Percentiles rank a stretch among this genome's conserved stretches.
These are phyloP conservation scores for Galeruca laticollis DNA, from an alignment of 2,888 invertebrate species.

Conservation along the genomic window DNA sequence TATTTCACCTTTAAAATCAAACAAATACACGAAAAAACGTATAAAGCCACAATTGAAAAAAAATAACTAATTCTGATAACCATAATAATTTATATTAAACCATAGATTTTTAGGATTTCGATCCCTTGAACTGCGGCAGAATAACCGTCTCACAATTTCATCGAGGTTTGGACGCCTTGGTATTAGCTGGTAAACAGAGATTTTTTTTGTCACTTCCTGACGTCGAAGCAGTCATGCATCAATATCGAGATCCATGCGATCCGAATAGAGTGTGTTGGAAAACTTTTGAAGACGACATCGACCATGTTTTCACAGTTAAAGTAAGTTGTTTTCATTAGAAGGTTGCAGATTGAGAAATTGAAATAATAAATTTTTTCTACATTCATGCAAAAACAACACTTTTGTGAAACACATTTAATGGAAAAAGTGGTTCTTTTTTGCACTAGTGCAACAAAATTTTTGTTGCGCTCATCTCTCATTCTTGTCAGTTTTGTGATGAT, in stretches of 20 bases:
- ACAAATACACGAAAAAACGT: too few species aligned
- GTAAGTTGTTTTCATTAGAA: slow-evolving; percentile 46
- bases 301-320: slow-evolving; percentile 71
- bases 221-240: slow-evolving; percentile 72
- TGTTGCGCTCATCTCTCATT: too few species aligned
- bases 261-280: slow-evolving; percentile 78
- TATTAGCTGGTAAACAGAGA: slow-evolving; percentile 71
- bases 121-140: slow-evolving; percentile 76
- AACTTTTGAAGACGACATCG: slow-evolving; percentile 82
- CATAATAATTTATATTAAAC: background rate
- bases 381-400: too few species aligned
- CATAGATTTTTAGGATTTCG: slow-evolving; percentile 72
- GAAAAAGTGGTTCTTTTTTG: too few species aligned
- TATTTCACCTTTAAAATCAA: too few species aligned
- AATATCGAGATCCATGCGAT: slow-evolving; percentile 82
- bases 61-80: too few species aligned
- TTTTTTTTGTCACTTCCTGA: slow-evolving; percentile 74
- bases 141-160: slow-evolving; percentile 79
- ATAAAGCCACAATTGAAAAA: too few species aligned
- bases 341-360: too few species aligned
- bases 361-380: too few species aligned
- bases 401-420: too few species aligned
- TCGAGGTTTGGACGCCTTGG: slow-evolving; percentile 76
- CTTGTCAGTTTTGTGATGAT: too few species aligned
- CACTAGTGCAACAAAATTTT: too few species aligned